A percentile compares a stretch with the other conserved stretches of the same genome.
Conservation (phyloP, 2,113 vertebrate species). For the Patagioenas fasciata region DNA sequence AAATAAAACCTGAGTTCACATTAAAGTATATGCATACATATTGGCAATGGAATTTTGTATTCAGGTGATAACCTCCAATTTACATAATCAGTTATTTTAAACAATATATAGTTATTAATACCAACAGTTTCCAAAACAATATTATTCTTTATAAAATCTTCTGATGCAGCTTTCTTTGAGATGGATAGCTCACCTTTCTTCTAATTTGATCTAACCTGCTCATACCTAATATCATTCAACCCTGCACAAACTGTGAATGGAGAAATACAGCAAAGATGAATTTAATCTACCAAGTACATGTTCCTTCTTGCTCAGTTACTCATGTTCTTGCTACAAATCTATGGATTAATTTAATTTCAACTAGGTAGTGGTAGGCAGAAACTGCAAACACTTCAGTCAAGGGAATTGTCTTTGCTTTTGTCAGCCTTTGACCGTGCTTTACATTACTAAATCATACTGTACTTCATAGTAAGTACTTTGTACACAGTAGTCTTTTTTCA, state of each 20-base stretch:
- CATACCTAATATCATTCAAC: background rate
- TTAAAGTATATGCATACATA: background rate
- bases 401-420: background rate
- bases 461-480: background rate
- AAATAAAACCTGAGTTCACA: background rate
- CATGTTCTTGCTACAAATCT: constrained; percentile 1
- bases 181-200: background rate
- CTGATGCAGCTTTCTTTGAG: background rate
- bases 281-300: background rate
- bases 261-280: background rate
- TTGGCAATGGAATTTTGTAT: background rate
- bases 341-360: background rate
- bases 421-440: constrained; percentile 4
- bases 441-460: background rate
- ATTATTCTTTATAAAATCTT: background rate
- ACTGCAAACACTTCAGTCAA: background rate
- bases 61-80: background rate
- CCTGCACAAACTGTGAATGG: background rate
- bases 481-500: background rate
- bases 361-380: background rate
- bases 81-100: background rate
- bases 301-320: background rate
- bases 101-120: background rate
- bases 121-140: background rate
- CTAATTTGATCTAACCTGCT: background rate